Evolutionary conservation across 2,888 invertebrate genomes (phyloP), one percentile per base, ranked within the genome.

Genomic region (Eristalis intricaria): DNA sequence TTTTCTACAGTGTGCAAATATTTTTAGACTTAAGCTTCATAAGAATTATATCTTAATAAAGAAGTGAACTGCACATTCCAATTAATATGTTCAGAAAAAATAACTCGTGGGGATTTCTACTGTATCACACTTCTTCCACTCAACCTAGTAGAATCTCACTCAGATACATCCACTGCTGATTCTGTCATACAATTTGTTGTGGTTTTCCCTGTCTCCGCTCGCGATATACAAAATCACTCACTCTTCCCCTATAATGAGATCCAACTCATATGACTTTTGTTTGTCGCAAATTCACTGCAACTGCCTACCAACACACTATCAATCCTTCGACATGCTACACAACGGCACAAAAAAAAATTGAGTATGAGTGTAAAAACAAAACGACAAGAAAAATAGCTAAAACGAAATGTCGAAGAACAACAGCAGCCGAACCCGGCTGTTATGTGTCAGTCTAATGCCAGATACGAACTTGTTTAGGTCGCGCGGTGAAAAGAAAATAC

Each of bases 381-480:
- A 10, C 23, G n/a, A 40, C 11, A 15, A 65, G 13, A 35, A 22
- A n/a, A 15, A 60, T 38, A 60, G 26, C 26, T n/a, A 71, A 65
- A 76, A 68, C 58, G 61, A 79, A 66, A 79, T 69, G 70, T 40
- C 74, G 77, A 82, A 50, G 71, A 77, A 78, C 76, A 82, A 70
- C 85, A 71, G 60, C 75, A 75, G 64, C 83, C 86, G 83, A 84
- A 75, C 86, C 82, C 86, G 85, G 78, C 85, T 79, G 79, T 90
- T 89, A 90, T 91, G 89, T 89, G 91, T 92, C 91, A 92, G 92
- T 92, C 91, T 90, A 91, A 91, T 91, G 91, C 91, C 91, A 92
- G 93, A 91, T 91, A 90, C 91, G 91, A 91, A 92, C 91, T 91
- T 90, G 90, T 89, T 90, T 91, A 91, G 91, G 90, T 92, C 91